phyloP scores from a whole-genome alignment of 2,888 invertebrate genomes.

The Aethes cnicana region DNA sequence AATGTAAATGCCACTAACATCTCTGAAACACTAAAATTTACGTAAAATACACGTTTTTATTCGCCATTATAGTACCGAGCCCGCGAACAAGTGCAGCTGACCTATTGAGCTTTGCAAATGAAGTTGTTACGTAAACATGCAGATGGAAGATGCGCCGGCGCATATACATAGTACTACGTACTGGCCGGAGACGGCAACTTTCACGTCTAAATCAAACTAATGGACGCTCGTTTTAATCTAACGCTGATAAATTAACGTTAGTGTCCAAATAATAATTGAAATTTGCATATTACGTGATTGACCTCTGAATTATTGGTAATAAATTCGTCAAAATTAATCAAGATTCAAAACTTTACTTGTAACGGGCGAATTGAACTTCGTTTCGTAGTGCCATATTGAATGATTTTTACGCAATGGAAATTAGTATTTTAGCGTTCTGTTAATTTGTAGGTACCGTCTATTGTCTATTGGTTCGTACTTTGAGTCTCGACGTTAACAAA shows the following conservation, averaged over 20 bases:
- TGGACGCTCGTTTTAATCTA: conserved; percentile 20
- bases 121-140: conserved; percentile 31
- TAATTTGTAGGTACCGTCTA: no score
- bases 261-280: conserved; percentile 29
- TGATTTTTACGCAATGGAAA: no score
- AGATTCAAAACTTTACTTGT: no score
- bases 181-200: conserved; percentile 12
- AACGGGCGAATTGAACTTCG: no score
- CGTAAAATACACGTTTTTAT: conserved; percentile 25
- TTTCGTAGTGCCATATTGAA: no score
- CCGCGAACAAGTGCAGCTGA: conserved; percentile 23
- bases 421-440: no score
- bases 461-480: no score
- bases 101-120: conserved; percentile 29
- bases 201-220: conserved; percentile 29
- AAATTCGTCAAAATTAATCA: no score
- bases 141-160: conserved; percentile 27
- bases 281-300: conserved; percentile 14
- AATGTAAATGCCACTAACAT: conserved; percentile 1
- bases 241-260: conserved; percentile 24
- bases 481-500: no score
- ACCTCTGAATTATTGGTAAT: conserved; percentile 7
- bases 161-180: no score
- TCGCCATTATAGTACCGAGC: conserved; percentile 23
- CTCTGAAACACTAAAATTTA: neutral